phyloP scores from a whole-genome alignment of 2,113 vertebrate species.

The Pelecanoides urinatrix region DNA sequence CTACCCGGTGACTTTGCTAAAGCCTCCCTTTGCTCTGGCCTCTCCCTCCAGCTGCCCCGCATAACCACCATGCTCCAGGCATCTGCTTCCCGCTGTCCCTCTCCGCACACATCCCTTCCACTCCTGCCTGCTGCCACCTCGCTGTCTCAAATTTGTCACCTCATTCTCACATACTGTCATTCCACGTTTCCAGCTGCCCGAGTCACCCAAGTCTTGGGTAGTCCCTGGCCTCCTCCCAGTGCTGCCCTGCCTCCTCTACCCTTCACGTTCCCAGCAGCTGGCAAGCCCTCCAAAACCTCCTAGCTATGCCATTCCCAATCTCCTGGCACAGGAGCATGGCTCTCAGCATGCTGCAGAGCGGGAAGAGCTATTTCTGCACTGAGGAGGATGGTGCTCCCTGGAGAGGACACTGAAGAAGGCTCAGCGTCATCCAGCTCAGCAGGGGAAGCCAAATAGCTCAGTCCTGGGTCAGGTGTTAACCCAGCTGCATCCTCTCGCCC shows the following conservation, averaged over 20 bases:
- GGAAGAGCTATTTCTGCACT: background rate
- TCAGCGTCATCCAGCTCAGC: background rate
- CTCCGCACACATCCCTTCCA: background rate
- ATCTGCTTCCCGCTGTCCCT: background rate
- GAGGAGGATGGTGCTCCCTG: rapidly evolving
- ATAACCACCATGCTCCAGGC: background rate
- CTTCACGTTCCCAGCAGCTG: rapidly evolving
- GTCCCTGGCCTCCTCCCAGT: background rate
- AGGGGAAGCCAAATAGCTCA: background rate
- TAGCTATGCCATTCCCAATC: rapidly evolving
- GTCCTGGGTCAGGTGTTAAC: background rate
- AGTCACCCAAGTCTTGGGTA: background rate
- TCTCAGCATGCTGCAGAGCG: rapidly evolving
- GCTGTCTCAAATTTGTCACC: background rate
- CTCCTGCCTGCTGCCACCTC: background rate
- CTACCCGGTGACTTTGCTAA: background rate
- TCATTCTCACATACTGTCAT: background rate
- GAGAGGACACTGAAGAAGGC: background rate
- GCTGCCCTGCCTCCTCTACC: background rate
- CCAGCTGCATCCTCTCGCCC: conserved; percentile 30
- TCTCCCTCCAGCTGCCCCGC: background rate
- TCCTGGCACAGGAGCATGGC: background rate
- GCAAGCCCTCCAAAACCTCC: background rate
- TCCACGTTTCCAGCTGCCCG: background rate
- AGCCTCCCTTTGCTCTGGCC: background rate